A percentile compares a stretch with the other conserved stretches of the same genome.
phyloP scores from a whole-genome alignment of 23 tunicate genomes.

The Trididemnum clinides region DNA sequence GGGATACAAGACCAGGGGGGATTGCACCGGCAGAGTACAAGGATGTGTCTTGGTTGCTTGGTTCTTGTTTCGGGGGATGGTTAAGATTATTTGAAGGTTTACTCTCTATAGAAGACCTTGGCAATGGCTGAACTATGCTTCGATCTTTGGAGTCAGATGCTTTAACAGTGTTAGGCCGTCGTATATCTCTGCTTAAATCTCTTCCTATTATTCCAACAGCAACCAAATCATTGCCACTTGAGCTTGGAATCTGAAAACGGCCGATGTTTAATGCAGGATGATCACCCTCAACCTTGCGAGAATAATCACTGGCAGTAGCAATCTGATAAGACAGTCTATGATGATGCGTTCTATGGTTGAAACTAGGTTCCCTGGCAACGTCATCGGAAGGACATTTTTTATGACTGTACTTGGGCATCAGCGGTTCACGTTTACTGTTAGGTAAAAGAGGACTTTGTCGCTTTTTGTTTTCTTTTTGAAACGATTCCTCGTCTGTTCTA shows the following conservation, averaged over 20 bases:
- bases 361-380: conserved; percentile 17
- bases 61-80: background rate
- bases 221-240: conserved; percentile 56
- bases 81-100: background rate
- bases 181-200: background rate
- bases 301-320: conserved; percentile 57
- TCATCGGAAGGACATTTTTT: conserved; percentile 80
- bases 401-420: conserved; percentile 36
- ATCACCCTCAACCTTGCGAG: background rate
- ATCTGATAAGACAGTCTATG: conserved; percentile 83
- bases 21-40: conserved; percentile 4
- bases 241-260: conserved; percentile 56
- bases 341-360: conserved; percentile 3
- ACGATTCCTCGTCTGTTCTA: background rate
- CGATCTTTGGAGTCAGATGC: no score
- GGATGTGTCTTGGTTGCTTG: background rate
- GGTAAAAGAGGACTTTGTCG: background rate
- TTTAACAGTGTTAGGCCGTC: background rate
- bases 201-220: conserved; percentile 68
- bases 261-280: conserved; percentile 29
- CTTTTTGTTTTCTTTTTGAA: background rate
- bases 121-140: background rate
- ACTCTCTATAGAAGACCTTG: background rate
- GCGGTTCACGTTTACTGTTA: background rate
- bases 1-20: background rate